Evolutionary conservation across 1,140 invertebrate genomes (phyloP).

Genomic region (Centruroides sculpturatus): DNA sequence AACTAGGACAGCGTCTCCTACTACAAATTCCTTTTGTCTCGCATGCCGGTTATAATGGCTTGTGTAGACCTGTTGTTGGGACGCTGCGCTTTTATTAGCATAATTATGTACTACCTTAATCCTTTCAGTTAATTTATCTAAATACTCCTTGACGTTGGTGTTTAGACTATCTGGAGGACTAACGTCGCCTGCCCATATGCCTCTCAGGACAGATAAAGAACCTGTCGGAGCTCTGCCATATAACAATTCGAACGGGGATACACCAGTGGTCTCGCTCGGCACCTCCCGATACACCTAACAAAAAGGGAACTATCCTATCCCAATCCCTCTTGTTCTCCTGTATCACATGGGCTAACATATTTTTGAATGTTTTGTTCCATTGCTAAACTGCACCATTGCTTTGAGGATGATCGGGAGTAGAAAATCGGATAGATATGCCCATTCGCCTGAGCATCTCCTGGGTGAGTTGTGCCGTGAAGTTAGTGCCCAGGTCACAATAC

Average conservation of each 20-base stretch:
- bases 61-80: neutral
- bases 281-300: slow-evolving; percentile 3
- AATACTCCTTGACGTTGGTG: neutral
- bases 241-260: neutral
- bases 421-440: neutral
- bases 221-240: neutral
- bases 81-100: too few species aligned
- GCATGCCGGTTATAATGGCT: neutral
- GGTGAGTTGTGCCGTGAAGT: neutral
- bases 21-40: neutral
- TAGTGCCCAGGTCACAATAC: neutral
- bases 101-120: too few species aligned
- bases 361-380: neutral
- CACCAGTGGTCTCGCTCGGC: neutral
- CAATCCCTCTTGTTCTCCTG: neutral
- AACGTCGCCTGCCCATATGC: too few species aligned
- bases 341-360: neutral
- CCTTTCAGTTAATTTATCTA: neutral
- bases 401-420: neutral
- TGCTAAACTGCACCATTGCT: neutral
- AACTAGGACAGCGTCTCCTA: neutral
- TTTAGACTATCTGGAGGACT: neutral
- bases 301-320: too few species aligned
- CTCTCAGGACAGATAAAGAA: too few species aligned
- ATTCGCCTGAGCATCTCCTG: neutral